Evolutionary conservation across 2,888 invertebrate species (phyloP), one percentile per base, ranked within the genome.

Genomic region (Phragmatobia fuliginosa): DNA sequence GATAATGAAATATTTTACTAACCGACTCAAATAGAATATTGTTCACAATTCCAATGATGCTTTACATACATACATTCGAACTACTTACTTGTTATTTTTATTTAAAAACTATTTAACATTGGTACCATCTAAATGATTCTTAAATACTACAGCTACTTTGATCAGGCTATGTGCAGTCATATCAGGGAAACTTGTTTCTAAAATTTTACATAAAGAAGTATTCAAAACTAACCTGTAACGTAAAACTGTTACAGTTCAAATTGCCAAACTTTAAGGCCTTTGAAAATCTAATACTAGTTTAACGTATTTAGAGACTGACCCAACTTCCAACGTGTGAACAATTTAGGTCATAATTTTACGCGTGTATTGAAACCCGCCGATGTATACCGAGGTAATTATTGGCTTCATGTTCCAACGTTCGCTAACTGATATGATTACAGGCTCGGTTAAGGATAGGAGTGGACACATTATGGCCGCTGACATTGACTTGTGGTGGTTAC

Each of bases 331-430:
- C 11, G 14, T 14, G 33, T 52, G 33, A n/a, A 64, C 56, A 64
- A 36, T 52, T 52, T 21, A 36, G 28, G 33, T 16, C 36, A 49
- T 63, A 32, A 56, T 56, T 64, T 25, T 25, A 64, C 36, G 18
- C 28, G 66, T 58, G 49, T 69, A 70, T 68, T 58, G 66, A 64
- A 66, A 61, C 61, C 61, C 16, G 49, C 36, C 38, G 21, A 67
- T 63, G 49, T 65, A 63, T 77, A 69, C 62, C 71, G 66, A 52
- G 59, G 14, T 38, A 62, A 79, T 77, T 41, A 71, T 41, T 25
- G n/a, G 38, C 11, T 18, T 49, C 32, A 49, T 28, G 62, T 31
- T 63, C 66, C 66, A 60, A 49, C 16, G 59, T 32, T 32, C 33
- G 28, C 61, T 62, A 56, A 56, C 56, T 70, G 66, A 69, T 67